A percentile compares a stretch with the other conserved stretches of the same genome.
Conservation (phyloP, 1,140 invertebrate genomes). For the Caenorhabditis brenneri region DNA sequence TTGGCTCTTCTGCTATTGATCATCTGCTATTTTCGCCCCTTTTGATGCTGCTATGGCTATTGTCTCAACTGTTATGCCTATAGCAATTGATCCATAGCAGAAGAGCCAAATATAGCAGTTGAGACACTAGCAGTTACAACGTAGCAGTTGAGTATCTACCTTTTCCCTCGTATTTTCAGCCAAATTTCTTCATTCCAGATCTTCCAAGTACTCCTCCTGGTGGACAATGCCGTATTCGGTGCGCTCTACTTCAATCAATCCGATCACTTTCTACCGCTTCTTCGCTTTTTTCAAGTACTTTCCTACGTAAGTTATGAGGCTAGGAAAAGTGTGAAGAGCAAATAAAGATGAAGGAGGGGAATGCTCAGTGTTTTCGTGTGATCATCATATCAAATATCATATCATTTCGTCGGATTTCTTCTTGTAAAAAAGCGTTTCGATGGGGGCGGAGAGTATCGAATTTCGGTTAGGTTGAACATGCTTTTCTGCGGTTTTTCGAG, state of each 20-base stretch:
- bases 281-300: conserved; percentile 28
- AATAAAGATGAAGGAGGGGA: neutral
- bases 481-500: neutral
- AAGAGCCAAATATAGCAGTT: too few relatives aligned
- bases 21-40: too few relatives aligned
- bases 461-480: neutral
- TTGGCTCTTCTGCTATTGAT: too few relatives aligned
- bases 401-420: neutral
- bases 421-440: neutral
- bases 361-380: too few relatives aligned
- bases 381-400: conserved; percentile 20
- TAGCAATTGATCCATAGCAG: too few relatives aligned
- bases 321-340: conserved; percentile 1
- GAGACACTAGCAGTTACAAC: too few relatives aligned
- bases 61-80: too few relatives aligned
- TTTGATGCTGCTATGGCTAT: too few relatives aligned
- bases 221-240: conserved; percentile 8
- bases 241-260: conserved; percentile 19
- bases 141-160: too few relatives aligned
- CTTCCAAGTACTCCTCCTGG: neutral
- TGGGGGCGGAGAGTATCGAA: neutral
- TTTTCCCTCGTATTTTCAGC: too few relatives aligned
- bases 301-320: neutral
- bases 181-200: too few relatives aligned
- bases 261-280: conserved; percentile 28